Conservation (phyloP, 2,113 vertebrate genomes). For the Casuarius casuarius region DNA sequence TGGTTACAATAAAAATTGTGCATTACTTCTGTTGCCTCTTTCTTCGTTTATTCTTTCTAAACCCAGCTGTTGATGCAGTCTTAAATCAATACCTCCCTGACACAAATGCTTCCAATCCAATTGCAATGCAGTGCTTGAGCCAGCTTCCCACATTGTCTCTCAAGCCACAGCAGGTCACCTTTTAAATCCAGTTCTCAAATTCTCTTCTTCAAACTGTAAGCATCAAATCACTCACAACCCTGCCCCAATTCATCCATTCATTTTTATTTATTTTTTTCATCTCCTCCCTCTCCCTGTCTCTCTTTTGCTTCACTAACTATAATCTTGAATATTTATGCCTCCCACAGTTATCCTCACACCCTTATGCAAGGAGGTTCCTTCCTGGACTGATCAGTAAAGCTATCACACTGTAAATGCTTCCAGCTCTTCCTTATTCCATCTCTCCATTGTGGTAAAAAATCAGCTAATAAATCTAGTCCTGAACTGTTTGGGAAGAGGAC, state of each 20-base stretch:
- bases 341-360: background rate
- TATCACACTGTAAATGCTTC: background rate
- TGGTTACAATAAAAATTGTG: background rate
- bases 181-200: background rate
- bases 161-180: background rate
- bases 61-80: accelerated
- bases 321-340: background rate
- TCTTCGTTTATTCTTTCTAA: background rate
- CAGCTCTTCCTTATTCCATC: background rate
- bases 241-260: background rate
- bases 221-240: background rate
- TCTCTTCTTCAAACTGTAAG: background rate
- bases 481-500: background rate
- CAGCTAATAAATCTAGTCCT: background rate
- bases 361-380: background rate
- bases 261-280: background rate
- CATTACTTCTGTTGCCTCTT: background rate
- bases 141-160: background rate
- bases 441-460: background rate
- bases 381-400: background rate
- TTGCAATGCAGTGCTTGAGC: background rate
- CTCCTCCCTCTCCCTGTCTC: background rate
- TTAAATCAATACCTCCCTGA: background rate
- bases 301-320: background rate
- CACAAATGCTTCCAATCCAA: background rate